Evolutionary conservation across 2,888 invertebrate genomes (phyloP).

Genomic region (Drosophila diplacantha): DNA sequence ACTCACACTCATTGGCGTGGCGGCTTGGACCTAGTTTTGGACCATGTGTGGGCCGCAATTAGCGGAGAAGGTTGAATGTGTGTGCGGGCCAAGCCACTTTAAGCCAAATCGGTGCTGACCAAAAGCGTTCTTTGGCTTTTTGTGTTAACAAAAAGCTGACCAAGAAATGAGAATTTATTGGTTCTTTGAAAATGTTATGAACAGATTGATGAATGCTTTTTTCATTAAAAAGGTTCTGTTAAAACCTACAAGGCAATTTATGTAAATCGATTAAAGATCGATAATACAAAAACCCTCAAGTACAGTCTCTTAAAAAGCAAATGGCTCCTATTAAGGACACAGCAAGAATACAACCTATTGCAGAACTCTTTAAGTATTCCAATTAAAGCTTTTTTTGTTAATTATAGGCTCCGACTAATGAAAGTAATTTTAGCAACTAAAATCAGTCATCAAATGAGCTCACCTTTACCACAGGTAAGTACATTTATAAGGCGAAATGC

Average conservation of each 20-base stretch:
- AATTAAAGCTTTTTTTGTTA: neutral
- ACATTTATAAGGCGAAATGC: slow-evolving; percentile 1
- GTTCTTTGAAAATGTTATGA: neutral
- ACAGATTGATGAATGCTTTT: neutral
- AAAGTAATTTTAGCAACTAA: neutral
- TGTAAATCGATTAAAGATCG: neutral
- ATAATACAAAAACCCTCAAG: neutral
- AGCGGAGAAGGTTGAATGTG: slow-evolving; percentile 36
- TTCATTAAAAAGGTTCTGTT: neutral
- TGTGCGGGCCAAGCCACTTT: slow-evolving; percentile 34
- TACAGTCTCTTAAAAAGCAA: neutral
- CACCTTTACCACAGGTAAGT: slow-evolving; percentile 1
- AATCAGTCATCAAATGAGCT: slow-evolving; percentile 7
- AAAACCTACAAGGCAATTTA: neutral
- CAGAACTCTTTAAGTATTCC: no score
- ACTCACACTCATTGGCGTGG: slow-evolving; percentile 37
- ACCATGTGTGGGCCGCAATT: slow-evolving; percentile 51
- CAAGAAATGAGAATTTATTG: neutral
- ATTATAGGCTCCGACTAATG: neutral
- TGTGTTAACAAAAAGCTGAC: neutral
- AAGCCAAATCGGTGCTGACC: slow-evolving; percentile 21
- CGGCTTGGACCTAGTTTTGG: slow-evolving; percentile 22
- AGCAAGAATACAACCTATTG: neutral
- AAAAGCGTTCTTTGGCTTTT: slow-evolving; percentile 5
- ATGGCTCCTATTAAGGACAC: neutral